phyloP scores from a whole-genome alignment of 2,797 vertebrate species.

The Loris lydekkerianus region DNA sequence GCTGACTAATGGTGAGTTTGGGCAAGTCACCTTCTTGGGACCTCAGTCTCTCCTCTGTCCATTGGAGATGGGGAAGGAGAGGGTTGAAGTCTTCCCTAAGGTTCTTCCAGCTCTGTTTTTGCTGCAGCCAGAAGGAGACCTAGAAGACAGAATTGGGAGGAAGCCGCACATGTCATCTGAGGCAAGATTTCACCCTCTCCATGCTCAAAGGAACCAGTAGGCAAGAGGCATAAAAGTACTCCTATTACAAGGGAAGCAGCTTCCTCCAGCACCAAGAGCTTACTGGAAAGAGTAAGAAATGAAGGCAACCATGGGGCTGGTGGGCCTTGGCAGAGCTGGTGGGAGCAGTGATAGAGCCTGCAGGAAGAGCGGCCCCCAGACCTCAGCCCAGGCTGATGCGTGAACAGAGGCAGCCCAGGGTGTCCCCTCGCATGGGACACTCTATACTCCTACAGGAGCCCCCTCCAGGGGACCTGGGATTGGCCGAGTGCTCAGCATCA shows the following conservation, averaged over 20 bases:
- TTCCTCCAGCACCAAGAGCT: neutral
- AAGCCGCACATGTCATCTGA: neutral
- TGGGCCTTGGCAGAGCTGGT: neutral
- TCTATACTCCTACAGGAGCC: neutral
- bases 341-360: accelerated
- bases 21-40: neutral
- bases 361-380: accelerated
- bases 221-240: neutral
- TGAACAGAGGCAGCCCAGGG: accelerated
- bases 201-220: neutral
- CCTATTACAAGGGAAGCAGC: neutral
- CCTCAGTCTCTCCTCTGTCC: neutral
- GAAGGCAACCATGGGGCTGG: neutral
- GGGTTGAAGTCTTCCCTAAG: too few relatives aligned
- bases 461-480: neutral
- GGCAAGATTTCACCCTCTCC: neutral
- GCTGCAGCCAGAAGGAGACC: neutral
- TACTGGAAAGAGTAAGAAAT: neutral
- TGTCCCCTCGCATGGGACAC: neutral
- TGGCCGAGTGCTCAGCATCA: neutral
- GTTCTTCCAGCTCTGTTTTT: neutral
- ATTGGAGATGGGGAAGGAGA: neutral
- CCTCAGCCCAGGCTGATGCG: accelerated
- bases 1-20: neutral
- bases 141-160: neutral